Base-by-base conservation (phyloP, 53 echinoderm and acorn worm genomes). In the Antedon mediterranea region DNA sequence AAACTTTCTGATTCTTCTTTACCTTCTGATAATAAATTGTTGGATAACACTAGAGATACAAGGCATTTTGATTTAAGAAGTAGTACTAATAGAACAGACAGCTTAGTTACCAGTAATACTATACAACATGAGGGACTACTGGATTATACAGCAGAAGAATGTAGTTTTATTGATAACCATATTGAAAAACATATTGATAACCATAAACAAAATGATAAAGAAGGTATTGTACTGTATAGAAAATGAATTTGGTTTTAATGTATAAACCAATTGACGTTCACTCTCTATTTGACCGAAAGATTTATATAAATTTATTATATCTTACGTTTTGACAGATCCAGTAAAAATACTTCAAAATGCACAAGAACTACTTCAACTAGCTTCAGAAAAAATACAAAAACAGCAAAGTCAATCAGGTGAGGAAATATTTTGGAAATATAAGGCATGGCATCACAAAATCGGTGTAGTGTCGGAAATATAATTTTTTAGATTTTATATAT, bases 291-390 rank as follows among this genome's bases (percentile, higher is more conserved):
- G n/a, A n/a, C n/a, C n/a, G n/a, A n/a, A n/a, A n/a, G n/a, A n/a
- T n/a, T n/a, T n/a, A n/a, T n/a, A n/a, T n/a, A n/a, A n/a, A n/a
- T n/a, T n/a, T n/a, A n/a, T n/a, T n/a, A n/a, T n/a, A n/a, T n/a
- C n/a, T n/a, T n/a, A n/a, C 76, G 32, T 78, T 20, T 82, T 77
- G 31, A 31, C 79, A 91, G 91, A 91, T 81, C 91, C 91, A 11
- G 72, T 91, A 28, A 88, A 85, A 34, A 91, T 91, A 34, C 73
- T 91, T 26, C 91, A 91, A 75, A 91, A 87, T 20, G 91, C 91
- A 42, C 91, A 91, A 76, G 91, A 88, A 78, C 81, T 91, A 29
- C 79, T 91, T 33, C 43, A 75, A 18, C 86, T 91, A 28, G 91
- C 91, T 15, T 75, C 85, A n/a, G 81, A 77, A 41, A 85, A 81